A percentile compares a stretch with the other conserved stretches of the same genome.
Evolutionary conservation across 1,140 invertebrate species (phyloP).

Genomic region (Portunus trituberculatus): DNA sequence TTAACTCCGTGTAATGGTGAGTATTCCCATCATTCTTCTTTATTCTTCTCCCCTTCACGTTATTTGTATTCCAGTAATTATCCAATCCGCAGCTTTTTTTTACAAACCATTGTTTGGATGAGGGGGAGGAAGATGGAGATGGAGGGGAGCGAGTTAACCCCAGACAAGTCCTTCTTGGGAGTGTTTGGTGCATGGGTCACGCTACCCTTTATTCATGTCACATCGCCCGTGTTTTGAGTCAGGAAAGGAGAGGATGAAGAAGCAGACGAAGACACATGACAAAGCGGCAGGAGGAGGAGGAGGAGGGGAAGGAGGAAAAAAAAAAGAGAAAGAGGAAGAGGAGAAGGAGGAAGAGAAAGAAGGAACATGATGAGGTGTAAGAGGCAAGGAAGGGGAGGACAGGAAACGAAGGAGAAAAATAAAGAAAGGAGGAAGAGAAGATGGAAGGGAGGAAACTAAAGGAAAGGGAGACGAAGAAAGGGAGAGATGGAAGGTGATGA

Average conservation of each 20-base stretch:
- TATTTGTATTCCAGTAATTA: conserved; percentile 9
- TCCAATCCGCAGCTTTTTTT: background rate
- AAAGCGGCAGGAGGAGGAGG: background rate
- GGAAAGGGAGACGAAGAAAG: background rate
- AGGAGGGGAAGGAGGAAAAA: background rate
- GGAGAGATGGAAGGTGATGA: background rate
- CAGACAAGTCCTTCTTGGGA: background rate
- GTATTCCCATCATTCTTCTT: background rate
- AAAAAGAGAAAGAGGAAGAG: no score
- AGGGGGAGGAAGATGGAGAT: background rate
- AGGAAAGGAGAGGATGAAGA: background rate
- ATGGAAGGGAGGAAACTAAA: background rate
- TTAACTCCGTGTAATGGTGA: background rate
- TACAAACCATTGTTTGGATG: background rate
- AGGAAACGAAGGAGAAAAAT: no score
- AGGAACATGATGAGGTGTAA: no score
- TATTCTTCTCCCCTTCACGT: background rate
- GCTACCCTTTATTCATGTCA: background rate
- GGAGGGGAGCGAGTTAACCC: background rate
- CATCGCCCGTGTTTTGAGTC: background rate
- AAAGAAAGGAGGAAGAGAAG: no score
- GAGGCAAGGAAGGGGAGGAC: no score
- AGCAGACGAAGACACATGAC: background rate
- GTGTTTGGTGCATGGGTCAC: background rate
- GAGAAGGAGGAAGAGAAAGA: no score